Percentiles rank a stretch among this genome's conserved stretches.
These are phyloP conservation scores for Sussaba pulchella DNA, from an alignment of 2,888 invertebrate genomes.

Conservation along the genomic window DNA sequence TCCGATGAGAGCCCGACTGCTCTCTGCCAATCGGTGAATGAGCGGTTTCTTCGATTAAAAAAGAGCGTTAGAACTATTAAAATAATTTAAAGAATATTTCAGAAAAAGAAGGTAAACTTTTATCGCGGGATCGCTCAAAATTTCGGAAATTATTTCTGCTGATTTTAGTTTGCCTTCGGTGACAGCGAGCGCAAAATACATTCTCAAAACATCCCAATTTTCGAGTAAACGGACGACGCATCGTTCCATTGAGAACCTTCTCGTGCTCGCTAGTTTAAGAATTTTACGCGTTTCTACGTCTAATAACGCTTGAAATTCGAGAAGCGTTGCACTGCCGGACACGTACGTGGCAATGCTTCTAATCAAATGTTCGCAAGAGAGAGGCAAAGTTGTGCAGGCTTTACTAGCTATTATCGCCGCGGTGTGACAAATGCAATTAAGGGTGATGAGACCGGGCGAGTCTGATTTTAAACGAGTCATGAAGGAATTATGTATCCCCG, in stretches of 20 bases:
- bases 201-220: constrained; percentile 47
- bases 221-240: constrained; percentile 45
- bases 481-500: constrained; percentile 65
- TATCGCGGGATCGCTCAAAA: too few relatives aligned
- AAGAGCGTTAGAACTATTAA: too few relatives aligned
- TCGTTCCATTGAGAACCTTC: constrained; percentile 63
- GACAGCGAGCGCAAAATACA: constrained; percentile 37
- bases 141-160: constrained; percentile 8
- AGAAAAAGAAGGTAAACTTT: too few relatives aligned
- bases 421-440: constrained; percentile 68
- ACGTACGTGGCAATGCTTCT: constrained; percentile 54
- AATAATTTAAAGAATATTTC: too few relatives aligned
- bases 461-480: constrained; percentile 58
- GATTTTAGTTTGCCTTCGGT: constrained; percentile 49
- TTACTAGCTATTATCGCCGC: constrained; percentile 65
- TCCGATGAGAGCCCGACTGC: constrained; percentile 14
- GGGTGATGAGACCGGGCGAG: constrained; percentile 44
- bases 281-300: constrained; percentile 17
- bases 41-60: constrained; percentile 44
- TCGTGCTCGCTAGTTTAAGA: not conserved
- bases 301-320: constrained; percentile 63
- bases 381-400: constrained; percentile 63
- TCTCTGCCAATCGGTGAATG: constrained; percentile 28
- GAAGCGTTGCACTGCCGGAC: constrained; percentile 59
- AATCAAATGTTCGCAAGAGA: constrained; percentile 59